phyloP scores from a whole-genome alignment of 37 sponge, comb jelly and placozoan genomes.

The Spongia lamella region DNA sequence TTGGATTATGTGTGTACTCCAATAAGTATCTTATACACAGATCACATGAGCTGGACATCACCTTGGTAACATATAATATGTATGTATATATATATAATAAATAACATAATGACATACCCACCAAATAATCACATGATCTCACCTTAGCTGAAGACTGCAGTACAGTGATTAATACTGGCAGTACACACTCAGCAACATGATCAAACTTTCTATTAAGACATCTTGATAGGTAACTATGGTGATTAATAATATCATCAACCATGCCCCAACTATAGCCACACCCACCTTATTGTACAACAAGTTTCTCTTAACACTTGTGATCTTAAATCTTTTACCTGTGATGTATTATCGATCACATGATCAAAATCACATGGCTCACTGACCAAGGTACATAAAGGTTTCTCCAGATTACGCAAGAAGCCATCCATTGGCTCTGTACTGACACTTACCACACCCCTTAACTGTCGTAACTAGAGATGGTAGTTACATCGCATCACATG shows the following conservation, averaged over 20 bases:
- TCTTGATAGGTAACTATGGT: conserved; percentile 37
- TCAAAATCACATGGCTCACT: too few relatives aligned
- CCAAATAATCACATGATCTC: neutral
- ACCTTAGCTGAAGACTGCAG: conserved; percentile 77
- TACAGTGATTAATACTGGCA: conserved; percentile 63
- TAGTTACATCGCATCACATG: too few relatives aligned
- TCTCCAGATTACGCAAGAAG: too few relatives aligned
- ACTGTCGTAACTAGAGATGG: too few relatives aligned
- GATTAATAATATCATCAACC: neutral
- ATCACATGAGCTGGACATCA: conserved; percentile 6
- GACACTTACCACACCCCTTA: too few relatives aligned
- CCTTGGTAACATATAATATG: neutral
- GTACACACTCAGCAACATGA: conserved; percentile 47
- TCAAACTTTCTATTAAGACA: conserved; percentile 36
- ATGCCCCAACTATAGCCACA: neutral
- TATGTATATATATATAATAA: neutral
- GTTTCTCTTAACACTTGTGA: conserved; percentile 77
- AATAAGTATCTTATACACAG: neutral
- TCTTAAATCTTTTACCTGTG: conserved; percentile 75
- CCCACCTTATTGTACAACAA: conserved; percentile 64
- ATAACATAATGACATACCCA: conserved; percentile 55
- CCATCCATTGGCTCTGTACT: too few relatives aligned
- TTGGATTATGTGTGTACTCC: conserved; percentile 47
- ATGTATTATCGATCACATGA: too few relatives aligned
- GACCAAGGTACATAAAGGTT: too few relatives aligned